A percentile compares a stretch with the other conserved stretches of the same genome.
phyloP scores from a whole-genome alignment of 2,797 vertebrate genomes.

The Acestrorhynchus altus region DNA sequence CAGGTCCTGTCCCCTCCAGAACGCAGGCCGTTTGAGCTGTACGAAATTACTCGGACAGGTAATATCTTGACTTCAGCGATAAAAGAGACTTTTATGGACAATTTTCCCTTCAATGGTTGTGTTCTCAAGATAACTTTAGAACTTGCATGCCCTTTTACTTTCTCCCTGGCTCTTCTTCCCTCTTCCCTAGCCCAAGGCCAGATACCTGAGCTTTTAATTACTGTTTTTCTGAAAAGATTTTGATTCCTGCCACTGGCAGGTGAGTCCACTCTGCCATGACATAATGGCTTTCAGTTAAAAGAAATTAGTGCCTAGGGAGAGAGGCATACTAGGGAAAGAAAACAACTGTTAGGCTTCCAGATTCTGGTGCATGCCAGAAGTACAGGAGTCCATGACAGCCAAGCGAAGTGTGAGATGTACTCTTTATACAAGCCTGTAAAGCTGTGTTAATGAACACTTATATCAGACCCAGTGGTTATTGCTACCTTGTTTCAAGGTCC shows the following conservation, averaged over 20 bases:
- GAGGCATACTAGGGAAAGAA: slow-evolving; percentile 44
- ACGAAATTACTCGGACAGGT: slow-evolving; percentile 43
- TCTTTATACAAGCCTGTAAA: slow-evolving; percentile 10
- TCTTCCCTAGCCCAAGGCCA: slow-evolving; percentile 25
- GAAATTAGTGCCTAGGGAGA: slow-evolving; percentile 62
- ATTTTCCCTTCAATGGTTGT: slow-evolving; percentile 34
- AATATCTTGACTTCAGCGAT: slow-evolving; percentile 43
- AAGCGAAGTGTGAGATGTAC: not conserved
- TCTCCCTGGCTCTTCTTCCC: slow-evolving; percentile 21
- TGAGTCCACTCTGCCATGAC: slow-evolving; percentile 47
- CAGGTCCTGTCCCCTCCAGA: slow-evolving; percentile 26
- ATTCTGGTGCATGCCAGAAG: slow-evolving; percentile 32
- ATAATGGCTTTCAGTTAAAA: slow-evolving; percentile 59
- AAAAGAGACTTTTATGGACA: slow-evolving; percentile 46
- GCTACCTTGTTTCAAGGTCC: slow-evolving; percentile 10
- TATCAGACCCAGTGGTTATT: slow-evolving; percentile 11
- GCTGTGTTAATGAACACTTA: slow-evolving; percentile 22
- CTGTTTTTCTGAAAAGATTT: slow-evolving; percentile 60
- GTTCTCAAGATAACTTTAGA: slow-evolving; percentile 39
- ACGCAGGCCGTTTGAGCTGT: slow-evolving; percentile 19
- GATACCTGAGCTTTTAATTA: slow-evolving; percentile 58
- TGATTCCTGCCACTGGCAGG: slow-evolving; percentile 55
- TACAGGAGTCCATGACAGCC: slow-evolving; percentile 2
- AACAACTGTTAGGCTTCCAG: slow-evolving; percentile 37
- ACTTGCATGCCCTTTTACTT: slow-evolving; percentile 27